A percentile compares a stretch with the other conserved stretches of the same genome.
These are phyloP conservation scores for Pteropus alecto DNA, from an alignment of 2,113 vertebrate genomes.

Conservation along the genomic window DNA sequence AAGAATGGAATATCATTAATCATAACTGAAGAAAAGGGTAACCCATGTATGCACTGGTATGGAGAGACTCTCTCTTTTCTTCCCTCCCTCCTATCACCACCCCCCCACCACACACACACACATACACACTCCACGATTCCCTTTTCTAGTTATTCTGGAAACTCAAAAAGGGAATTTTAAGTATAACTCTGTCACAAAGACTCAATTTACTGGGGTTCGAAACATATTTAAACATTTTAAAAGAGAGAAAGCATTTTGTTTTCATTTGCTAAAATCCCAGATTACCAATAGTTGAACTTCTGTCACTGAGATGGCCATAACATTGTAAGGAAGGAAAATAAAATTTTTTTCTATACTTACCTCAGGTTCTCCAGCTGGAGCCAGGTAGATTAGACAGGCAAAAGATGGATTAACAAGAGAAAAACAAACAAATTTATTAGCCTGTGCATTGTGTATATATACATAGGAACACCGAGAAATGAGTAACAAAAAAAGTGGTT, in stretches of 20 bases:
- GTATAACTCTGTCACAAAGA: not conserved
- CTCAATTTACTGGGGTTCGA: not conserved
- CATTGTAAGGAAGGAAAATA: not conserved
- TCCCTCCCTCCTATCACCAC: not conserved
- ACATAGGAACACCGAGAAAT: not conserved
- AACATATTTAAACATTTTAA: not conserved
- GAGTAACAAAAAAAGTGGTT: not conserved
- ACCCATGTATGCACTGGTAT: not conserved
- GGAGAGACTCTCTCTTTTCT: not conserved
- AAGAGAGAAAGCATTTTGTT: not conserved
- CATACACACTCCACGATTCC: too few relatives aligned
- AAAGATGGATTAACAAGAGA: not conserved
- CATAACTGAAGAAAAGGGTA: not conserved
- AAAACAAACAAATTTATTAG: not conserved
- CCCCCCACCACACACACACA: too few relatives aligned
- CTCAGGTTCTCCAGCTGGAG: not conserved
- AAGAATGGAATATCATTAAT: not conserved
- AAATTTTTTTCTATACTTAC: not conserved
- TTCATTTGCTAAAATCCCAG: constrained; percentile 36
- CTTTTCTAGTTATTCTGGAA: not conserved
- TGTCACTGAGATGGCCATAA: not conserved
- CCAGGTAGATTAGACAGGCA: not conserved
- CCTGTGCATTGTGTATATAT: not conserved
- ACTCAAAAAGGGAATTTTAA: constrained; percentile 6
- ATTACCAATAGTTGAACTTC: not conserved